Evolutionary conservation across 2,888 invertebrate species (phyloP), one percentile per base, ranked within the genome.

Genomic region (Orchesella flavescens): DNA sequence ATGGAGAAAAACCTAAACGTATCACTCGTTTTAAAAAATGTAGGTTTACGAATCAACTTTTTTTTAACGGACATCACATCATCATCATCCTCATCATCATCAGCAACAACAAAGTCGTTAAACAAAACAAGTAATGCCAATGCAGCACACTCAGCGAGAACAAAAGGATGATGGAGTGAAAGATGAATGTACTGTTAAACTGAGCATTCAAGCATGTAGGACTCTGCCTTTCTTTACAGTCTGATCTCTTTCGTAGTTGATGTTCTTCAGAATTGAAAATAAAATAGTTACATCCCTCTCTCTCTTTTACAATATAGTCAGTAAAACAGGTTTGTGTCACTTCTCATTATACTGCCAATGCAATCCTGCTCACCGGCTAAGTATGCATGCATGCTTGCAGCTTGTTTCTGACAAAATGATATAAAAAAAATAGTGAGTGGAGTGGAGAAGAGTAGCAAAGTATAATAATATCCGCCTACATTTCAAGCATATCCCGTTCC

Each of bases 271-370:
- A 74, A 46, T 68, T 59, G 53, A 79, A 68, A 73, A 46, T 66
- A 66, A 73, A 66, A 55, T 66, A 44, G 34, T 34, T 24, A 68
- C 72, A 53, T 65, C 55, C 72, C 65, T 23, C 79, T 24, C 13
- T 43, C 34, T 74, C 55, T 43, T 1, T 2, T 9, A 76, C 57
- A 82, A 75, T 76, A 82, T 76, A 34, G 34, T 2, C 3, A 74
- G 73, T 73, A 74, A 81, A 82, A 82, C 82, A 75, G 82, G 82
- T 82, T 82, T 82, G 53, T 82, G 82, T 82, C 82, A 82, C 82
- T 82, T 82, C 82, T 82, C 82, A 82, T 82, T 82, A 82, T 81
- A 69, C 75, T 61, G 75, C 69, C 81, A 59, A 59, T 68, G 69
- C 53, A 75, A 34, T 55, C 59, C 53, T 34, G 34, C 34, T n/a